Base-by-base conservation (phyloP, 2,888 invertebrate species). In the Callosobruchus maculatus region DNA sequence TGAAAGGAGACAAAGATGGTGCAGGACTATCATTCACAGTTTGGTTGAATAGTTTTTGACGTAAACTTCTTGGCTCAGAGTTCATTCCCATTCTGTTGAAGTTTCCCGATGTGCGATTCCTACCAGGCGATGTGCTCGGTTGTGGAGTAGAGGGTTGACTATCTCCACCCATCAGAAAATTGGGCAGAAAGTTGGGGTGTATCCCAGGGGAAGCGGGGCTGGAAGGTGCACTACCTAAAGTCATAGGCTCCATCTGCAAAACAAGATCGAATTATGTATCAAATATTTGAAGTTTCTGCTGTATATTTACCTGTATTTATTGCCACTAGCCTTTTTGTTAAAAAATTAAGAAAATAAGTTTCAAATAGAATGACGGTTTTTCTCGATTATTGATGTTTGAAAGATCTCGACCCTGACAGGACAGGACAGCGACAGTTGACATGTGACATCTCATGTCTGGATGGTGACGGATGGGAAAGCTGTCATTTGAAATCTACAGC, bases 211-310 rank as follows among this genome's bases (percentile, higher is more conserved):
- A 90, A 20, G 88, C 85, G n/a, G 94, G 93, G 78, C 93, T 93
- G 81, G 93, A 92, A 72, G 92, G 90, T 0, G 94, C 93, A 85
- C 94, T 95, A 77, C 95, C 95, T 79, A 95, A 87, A 73, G 92
- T 90, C 95, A 95, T 95, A 71, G 95, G 95, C 86, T 95, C 95
- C 94, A 95, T 95, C 22, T 22, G 7, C 9, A 68, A 68, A 67
- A 20, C 49, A 13, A 49, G n/a, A 13, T 49, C 7, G 13, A 26
- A 18, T 18, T 13, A 49, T 13, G 13, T 49, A 49, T 18, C 49
- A 49, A 26, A 7, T 26, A 26, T 2, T 49, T 49, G 49, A 49
- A 49, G 49, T 49, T 49, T 13, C 7, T 49, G 13, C 18, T 13
- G 13, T 49, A 18, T 49, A 7, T 49, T 49, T 18, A 49, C 49